Evolutionary conservation across 2,888 invertebrate species (phyloP).

Genomic region (Saturnia pavonia): DNA sequence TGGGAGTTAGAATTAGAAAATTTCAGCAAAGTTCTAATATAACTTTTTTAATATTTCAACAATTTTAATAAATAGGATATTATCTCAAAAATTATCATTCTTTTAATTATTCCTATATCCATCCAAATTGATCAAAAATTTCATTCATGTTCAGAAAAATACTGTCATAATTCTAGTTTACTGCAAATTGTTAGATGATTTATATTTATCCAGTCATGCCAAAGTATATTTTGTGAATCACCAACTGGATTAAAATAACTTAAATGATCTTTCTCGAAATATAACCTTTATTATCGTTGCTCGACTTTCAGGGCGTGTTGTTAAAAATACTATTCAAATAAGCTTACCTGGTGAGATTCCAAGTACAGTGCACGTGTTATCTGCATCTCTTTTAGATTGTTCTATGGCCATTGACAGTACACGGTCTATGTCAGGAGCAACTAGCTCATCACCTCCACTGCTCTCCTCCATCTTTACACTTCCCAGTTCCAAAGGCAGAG

Average conservation of each 20-base stretch:
- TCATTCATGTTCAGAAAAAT: too few relatives aligned
- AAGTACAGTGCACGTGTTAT: constrained; percentile 91
- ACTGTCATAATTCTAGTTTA: not conserved
- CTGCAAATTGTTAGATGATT: not conserved
- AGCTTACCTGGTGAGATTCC: constrained; percentile 90
- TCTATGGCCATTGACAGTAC: constrained; percentile 93
- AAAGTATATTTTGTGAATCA: not conserved
- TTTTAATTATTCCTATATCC: too few relatives aligned
- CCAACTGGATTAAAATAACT: not conserved
- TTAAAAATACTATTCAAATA: not conserved
- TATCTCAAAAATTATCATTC: too few relatives aligned
- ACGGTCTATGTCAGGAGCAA: constrained; percentile 90
- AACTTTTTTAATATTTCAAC: too few relatives aligned
- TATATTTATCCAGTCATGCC: not conserved
- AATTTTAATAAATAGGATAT: too few relatives aligned
- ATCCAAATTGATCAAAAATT: too few relatives aligned
- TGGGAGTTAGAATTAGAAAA: not conserved
- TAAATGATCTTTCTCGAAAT: not conserved
- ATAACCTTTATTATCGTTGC: not conserved
- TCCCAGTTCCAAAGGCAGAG: constrained; percentile 86
- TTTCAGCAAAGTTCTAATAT: not conserved
- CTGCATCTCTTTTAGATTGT: constrained; percentile 92
- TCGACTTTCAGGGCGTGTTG: not conserved
- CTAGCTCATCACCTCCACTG: constrained; percentile 81
- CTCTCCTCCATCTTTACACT: constrained; percentile 86